A percentile compares a stretch with the other conserved stretches of the same genome.
phyloP scores from a whole-genome alignment of 2,888 invertebrate species.

The Platynereis dumerilii region DNA sequence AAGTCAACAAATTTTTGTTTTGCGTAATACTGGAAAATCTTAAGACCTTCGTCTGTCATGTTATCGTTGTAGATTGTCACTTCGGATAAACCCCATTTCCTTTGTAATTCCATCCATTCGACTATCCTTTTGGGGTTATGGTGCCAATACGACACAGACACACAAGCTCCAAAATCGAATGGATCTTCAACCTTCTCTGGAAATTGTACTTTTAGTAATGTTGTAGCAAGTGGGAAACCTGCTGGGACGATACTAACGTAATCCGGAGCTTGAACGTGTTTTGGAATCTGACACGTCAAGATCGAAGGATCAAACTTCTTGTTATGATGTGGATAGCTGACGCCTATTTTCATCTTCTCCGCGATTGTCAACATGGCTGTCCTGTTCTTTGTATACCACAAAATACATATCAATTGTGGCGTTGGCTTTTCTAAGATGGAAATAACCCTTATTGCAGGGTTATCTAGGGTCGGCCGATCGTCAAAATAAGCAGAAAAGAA shows the following conservation, averaged over 20 bases:
- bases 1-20: background rate
- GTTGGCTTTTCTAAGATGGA: background rate
- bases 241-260: background rate
- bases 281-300: background rate
- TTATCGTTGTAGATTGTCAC: constrained; percentile 1
- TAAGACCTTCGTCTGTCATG: background rate
- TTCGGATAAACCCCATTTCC: background rate
- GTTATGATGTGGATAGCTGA: constrained; percentile 1
- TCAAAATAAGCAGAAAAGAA: background rate
- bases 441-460: background rate
- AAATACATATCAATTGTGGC: background rate
- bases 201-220: background rate
- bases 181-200: background rate
- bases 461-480: constrained; percentile 1
- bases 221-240: background rate
- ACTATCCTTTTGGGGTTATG: background rate
- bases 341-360: background rate
- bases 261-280: background rate
- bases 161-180: background rate
- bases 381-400: background rate
- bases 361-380: background rate
- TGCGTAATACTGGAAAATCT: background rate
- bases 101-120: constrained; percentile 8
- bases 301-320: constrained; percentile 3
- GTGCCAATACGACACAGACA: constrained; percentile 1